Evolutionary conservation across 2,888 invertebrate genomes (phyloP), one percentile per base, ranked within the genome.

Genomic region (Agriotes lineatus): DNA sequence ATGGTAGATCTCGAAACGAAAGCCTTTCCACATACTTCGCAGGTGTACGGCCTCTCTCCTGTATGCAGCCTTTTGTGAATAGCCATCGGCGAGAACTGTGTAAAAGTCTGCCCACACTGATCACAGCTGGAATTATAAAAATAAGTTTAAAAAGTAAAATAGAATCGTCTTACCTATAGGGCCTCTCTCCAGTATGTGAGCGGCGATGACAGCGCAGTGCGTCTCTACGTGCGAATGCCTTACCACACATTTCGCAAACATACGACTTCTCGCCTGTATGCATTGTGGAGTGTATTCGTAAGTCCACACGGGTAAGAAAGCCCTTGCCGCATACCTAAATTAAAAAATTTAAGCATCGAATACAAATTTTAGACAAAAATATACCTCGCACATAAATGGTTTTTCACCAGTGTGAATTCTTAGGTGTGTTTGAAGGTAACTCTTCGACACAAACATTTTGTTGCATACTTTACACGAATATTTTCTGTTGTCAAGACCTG

Each of bases 61-160:
- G 89, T 89, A 77, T 90, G 90, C 25, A 89, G 80, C 61, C 89
- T 82, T 79, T 87, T 88, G 75, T 90, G 90, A 63, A 89, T 89
- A 0, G 88, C 88, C 87, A 90, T 88, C 4, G 89, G 89, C n/a
- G 89, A 88, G 75, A 88, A 89, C 73, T 90, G 89, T 0, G 89
- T 89, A 74, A 90, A 90, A 4, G 88, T 87, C 81, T 89, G 88
- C 0, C 88, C 88, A 72, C 90, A 90, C 12, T 88, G 83, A 72
- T 89, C 88, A 78, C 90, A 90, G 69, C 85, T 84, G 70, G 12
- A 81, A 79, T 14, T n/a, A n/a, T n/a, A n/a, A n/a, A 66, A 4
- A 14, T 39, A n/a, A 42, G n/a, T 18, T 30, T 39, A 9, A 18
- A 12, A 25, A 16, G 25, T 22, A 12, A 50, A 22, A 50, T 50